Percentiles rank a stretch among this genome's conserved stretches.
Evolutionary conservation across 2,113 vertebrate species (phyloP).

Genomic region (Prochilodus magdalenae): DNA sequence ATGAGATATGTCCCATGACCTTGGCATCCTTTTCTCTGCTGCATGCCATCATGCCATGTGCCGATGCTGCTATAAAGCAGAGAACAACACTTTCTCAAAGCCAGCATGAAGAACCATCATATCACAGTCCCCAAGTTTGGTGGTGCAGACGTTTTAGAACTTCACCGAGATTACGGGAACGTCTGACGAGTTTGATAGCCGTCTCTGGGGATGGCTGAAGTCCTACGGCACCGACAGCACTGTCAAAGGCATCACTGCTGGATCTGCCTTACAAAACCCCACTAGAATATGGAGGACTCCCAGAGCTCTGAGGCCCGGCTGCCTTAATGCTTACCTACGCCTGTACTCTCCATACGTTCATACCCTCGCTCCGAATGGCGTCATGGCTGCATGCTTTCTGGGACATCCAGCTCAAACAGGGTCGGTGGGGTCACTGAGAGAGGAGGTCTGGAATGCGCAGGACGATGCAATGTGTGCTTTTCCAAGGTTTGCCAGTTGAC

Average conservation of each 20-base stretch:
- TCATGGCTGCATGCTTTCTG: conserved; percentile 43
- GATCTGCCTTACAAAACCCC: conserved; percentile 10
- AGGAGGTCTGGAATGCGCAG: conserved; percentile 49
- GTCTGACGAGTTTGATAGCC: conserved; percentile 7
- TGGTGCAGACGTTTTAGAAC: conserved; percentile 21
- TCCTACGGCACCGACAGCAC: conserved; percentile 1
- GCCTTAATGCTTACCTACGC: conserved; percentile 28
- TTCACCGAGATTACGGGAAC: conserved; percentile 7
- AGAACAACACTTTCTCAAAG: no score
- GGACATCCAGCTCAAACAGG: conserved; percentile 25
- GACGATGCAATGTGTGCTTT: conserved; percentile 50
- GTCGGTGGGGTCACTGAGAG: conserved; percentile 31
- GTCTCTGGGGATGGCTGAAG: conserved; percentile 24
- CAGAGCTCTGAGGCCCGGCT: background rate
- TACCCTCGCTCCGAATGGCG: background rate
- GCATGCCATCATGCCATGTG: no score
- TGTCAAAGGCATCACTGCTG: conserved; percentile 37
- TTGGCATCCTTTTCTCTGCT: no score
- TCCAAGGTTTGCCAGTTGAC: conserved; percentile 36
- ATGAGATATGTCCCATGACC: no score
- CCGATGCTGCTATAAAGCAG: no score
- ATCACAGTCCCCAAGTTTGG: background rate
- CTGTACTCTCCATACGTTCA: conserved; percentile 36
- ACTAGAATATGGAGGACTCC: conserved; percentile 22
- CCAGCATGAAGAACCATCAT: background rate